Conservation (phyloP, 2,113 vertebrate genomes). For the Paedocypris sp. region DNA sequence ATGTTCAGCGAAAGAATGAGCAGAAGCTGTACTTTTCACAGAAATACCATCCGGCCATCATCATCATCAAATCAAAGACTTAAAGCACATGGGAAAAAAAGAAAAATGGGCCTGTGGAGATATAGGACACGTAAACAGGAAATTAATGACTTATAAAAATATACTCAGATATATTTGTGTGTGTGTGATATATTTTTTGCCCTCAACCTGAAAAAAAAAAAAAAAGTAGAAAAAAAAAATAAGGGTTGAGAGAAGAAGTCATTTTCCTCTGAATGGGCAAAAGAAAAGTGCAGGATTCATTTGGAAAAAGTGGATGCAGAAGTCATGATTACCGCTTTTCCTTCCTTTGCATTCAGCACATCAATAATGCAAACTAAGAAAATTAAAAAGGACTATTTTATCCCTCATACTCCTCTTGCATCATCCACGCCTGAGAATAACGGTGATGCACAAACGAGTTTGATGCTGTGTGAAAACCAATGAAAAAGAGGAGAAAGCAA, state of each 20-base stretch:
- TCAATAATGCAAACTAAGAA: constrained; percentile 13
- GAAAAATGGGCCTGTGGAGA: neutral
- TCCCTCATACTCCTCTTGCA: neutral
- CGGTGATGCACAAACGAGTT: neutral
- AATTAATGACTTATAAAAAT: constrained; percentile 58
- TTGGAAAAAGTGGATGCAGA: constrained; percentile 60
- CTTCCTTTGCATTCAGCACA: constrained; percentile 14
- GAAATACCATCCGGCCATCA: too few relatives aligned
- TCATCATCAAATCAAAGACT: neutral
- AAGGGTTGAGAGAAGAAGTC: neutral
- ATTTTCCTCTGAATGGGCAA: neutral
- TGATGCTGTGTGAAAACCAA: neutral
- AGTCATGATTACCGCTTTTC: constrained; percentile 50
- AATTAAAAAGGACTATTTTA: constrained; percentile 1
- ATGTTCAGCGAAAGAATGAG: neutral
- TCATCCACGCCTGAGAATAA: neutral
- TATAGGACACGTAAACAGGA: constrained; percentile 39
- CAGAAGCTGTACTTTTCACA: neutral
- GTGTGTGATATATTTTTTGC: constrained; percentile 25
- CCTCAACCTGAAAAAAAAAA: constrained; percentile 7
- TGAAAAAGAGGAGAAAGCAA: neutral
- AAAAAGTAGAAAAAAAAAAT: neutral
- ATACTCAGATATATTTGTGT: constrained; percentile 37
- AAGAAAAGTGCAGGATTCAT: constrained; percentile 23
- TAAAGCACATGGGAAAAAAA: neutral